Evolutionary conservation across 2,113 vertebrate species (phyloP).

Genomic region (Anolis carolinensis): DNA sequence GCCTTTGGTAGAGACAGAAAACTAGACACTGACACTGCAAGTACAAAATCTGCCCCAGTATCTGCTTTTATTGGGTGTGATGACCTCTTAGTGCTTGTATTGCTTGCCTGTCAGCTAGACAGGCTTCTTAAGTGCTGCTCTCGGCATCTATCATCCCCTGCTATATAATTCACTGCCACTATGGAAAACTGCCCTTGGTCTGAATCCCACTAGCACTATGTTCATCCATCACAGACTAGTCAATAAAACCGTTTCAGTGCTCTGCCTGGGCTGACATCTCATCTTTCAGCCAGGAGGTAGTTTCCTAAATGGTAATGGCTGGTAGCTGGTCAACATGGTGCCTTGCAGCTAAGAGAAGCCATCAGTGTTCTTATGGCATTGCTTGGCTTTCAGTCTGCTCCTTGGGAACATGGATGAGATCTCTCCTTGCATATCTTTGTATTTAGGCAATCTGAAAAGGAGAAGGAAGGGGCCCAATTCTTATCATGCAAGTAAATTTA

Average conservation of each 20-base stretch:
- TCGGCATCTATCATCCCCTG: slow-evolving; percentile 37
- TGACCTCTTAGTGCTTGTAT: background rate
- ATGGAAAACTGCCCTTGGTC: slow-evolving; percentile 37
- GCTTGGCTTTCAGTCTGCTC: background rate
- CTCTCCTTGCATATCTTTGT: background rate
- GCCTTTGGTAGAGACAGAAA: background rate
- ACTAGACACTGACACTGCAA: background rate
- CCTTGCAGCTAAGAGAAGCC: background rate
- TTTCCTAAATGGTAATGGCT: background rate
- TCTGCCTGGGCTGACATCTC: background rate
- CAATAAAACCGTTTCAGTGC: fast-evolving
- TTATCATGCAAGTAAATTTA: background rate
- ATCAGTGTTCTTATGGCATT: background rate
- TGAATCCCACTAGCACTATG: background rate
- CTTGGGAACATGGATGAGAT: background rate
- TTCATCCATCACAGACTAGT: fast-evolving
- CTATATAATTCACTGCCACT: slow-evolving; percentile 42
- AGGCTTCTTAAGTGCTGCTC: slow-evolving; percentile 25
- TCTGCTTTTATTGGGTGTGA: background rate
- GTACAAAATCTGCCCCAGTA: background rate
- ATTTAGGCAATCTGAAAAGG: fast-evolving
- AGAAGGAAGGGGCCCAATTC: fast-evolving
- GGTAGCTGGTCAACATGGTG: background rate
- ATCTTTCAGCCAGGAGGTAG: background rate
- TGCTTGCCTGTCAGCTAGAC: background rate